Evolutionary conservation across 2,113 vertebrate genomes (phyloP), one percentile per base, ranked within the genome.

Genomic region (Gallinago media): DNA sequence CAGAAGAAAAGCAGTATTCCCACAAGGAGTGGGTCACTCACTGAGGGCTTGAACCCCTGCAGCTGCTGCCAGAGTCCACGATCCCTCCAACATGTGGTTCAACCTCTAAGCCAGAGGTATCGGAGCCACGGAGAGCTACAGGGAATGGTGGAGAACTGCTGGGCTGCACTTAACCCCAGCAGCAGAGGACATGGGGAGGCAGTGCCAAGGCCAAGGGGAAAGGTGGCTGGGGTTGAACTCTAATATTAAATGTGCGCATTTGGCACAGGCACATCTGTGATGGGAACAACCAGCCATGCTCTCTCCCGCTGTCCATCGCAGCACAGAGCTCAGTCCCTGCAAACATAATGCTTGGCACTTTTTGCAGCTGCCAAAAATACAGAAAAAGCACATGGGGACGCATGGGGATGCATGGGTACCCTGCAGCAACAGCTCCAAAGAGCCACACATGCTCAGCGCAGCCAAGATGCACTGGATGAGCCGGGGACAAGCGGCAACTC

Each of bases 211-310:
- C 61, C 52, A 46, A 34, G 85, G 67, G 26, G 27, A 89, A 88
- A 67, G 67, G 34, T 77, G 50, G 66, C 75, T 32, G 63, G 44
- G 32, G 34, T 15, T 75, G 52, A 73, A 73, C 72, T 72, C 23
- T 80, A 15, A 2, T 9, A 6, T 34, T 36, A 15, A 58, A 58
- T 3, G 26, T 2, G 2, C 26, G 63, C 0, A 23, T 61, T 54
- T 67, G 75, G 75, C 71, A 38, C 0, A 0, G 40, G 81, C 9
- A 21, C 1, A 1, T 14, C 50, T 17, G 73, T 0, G 3, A 47
- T 15, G 40, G 62, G 14, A 17, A 49, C 47, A 80, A 58, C 52
- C 20, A 17, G 38, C 40, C 52, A 3, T 2, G 2, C 75, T 78
- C 62, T 36, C 52, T 20, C 1, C 26, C 0, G 1, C 79, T 73